phyloP scores from a whole-genome alignment of 2,113 vertebrate genomes.

The Pollachius pollachius region DNA sequence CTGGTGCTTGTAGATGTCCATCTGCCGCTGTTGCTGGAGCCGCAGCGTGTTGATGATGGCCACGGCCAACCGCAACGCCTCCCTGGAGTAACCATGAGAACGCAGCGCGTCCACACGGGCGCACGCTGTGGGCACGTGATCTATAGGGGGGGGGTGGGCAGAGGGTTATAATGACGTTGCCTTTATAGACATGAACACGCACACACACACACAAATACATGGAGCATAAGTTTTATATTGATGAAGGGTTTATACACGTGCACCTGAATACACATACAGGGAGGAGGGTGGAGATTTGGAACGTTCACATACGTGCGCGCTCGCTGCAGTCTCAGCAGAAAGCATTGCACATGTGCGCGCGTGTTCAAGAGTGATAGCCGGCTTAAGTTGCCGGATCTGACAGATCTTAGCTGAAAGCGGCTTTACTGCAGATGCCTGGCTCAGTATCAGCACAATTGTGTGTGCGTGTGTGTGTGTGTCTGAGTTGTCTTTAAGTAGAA shows the following conservation, averaged over 20 bases:
- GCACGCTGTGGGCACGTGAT: slow-evolving; percentile 95
- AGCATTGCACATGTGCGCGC: not conserved
- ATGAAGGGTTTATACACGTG: slow-evolving; percentile 20
- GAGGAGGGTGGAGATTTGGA: too few relatives aligned
- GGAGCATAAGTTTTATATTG: slow-evolving; percentile 1
- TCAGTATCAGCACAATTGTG: slow-evolving; percentile 62
- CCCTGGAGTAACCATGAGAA: slow-evolving; percentile 95
- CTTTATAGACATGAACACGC: slow-evolving; percentile 11
- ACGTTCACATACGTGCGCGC: slow-evolving; percentile 12
- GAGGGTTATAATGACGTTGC: slow-evolving; percentile 15
- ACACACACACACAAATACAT: slow-evolving; percentile 1
- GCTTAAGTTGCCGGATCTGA: slow-evolving; percentile 69
- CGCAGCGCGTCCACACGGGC: slow-evolving; percentile 94
- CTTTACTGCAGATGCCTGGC: slow-evolving; percentile 63
- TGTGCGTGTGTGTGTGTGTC: slow-evolving; percentile 9
- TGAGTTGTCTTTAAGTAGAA: slow-evolving; percentile 29
- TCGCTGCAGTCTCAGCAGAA: slow-evolving; percentile 55
- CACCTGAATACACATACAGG: not conserved
- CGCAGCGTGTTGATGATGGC: slow-evolving; percentile 96
- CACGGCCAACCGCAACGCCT: slow-evolving; percentile 92
- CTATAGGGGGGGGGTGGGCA: slow-evolving; percentile 61
- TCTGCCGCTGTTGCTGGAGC: slow-evolving; percentile 92
- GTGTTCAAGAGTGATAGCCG: slow-evolving; percentile 49
- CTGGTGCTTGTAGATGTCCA: slow-evolving; percentile 98
- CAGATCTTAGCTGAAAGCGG: slow-evolving; percentile 65